Evolutionary conservation across 37 sponge, comb jelly and placozoan species (phyloP), one percentile per base, ranked within the genome.

Genomic region (Spongilla lacustris): DNA sequence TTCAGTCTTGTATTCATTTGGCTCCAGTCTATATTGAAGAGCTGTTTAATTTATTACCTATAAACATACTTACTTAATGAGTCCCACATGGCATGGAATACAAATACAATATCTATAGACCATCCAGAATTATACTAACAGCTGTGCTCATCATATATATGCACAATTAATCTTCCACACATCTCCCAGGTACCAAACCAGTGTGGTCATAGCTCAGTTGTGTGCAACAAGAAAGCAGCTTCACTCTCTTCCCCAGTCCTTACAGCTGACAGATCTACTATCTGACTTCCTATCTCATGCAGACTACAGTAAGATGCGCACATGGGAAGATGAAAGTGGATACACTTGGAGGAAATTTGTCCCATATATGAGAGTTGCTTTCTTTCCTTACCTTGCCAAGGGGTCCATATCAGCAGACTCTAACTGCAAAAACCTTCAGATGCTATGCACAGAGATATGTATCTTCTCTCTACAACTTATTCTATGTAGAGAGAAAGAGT

Each of bases 341-440:
- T 88, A 81, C 75, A 71, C 38, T 22, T 81, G 83, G 88, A 82
- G 77, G 23, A 82, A 76, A 9, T 27, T 88, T 9, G 10, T 75
- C 19, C 83, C 76, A n/a, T 88, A 68, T 32, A 17, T 85, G 21
- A 77, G 48, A 25, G 33, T 85, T 13, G 85, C 78, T 3, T 85
- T 78, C 50, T 67, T 70, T 25, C 85, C 85, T 3, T 26, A 77
- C 11, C 19, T 13, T 58, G 58, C 58, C 58, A 6, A 58, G 58
- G 11, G 12, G 21, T 58, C 19, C 21, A 17, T 17, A 17, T 17
- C 1, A 17, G 19, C 12, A 1, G 19, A 14, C 21, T 17, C 12
- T 19, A 1, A 19, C 58, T 17, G 11, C 21, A 14, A 0, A 58
- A 58, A 14, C 58, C 21, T 58, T 58, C 58, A 17, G 58, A 58